Evolutionary conservation across 2,797 vertebrate species (phyloP), one percentile per base, ranked within the genome.

Genomic region (Valencia hispanica): DNA sequence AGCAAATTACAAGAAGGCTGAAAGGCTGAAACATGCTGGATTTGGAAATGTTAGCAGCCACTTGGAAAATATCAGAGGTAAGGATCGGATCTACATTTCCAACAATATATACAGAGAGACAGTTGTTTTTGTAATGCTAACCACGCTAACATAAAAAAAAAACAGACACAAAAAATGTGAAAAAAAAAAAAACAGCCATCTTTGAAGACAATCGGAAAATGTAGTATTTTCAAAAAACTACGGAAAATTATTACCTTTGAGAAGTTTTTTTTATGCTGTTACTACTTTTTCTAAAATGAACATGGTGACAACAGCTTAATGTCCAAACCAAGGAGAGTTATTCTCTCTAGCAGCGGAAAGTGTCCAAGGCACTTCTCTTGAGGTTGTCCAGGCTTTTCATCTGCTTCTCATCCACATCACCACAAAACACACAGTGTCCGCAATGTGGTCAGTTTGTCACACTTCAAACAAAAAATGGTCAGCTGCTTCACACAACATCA

Each of bases 401-500:
- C 30, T 75, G 65, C 30, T 48, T n/a, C 20, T 36, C 22, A 68
- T 51, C 45, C 39, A 51, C 55, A 50, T 70, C 55, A 63, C 43
- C 18, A 41, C 5, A 10, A 20, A 71, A 57, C 27, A 30, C 34
- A 51, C 68, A 77, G 47, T 50, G 57, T 36, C 57, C 50, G 47
- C 18, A 1, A 27, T 61, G 68, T 76, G 53, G 32, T 76, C 27
- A 30, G 61, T 65, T 66, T n/a, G 32, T 48, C 32, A 39, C 61
- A 51, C 73, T 51, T 74, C 61, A 59, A 70, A 68, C 47, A 53
- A 53, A 70, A 30, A 59, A 39, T 22, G 20, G 4, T 41, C 43
- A 36, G 43, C 74, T 61, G 27, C 53, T 36, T 48, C 68, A 70
- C 27, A 47, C 43, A n/a, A 30, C 68, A 36, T n/a, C 66, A 75